Evolutionary conservation across 2,888 invertebrate species (phyloP), one percentile per base, ranked within the genome.

Genomic region (Tinea pellionella): DNA sequence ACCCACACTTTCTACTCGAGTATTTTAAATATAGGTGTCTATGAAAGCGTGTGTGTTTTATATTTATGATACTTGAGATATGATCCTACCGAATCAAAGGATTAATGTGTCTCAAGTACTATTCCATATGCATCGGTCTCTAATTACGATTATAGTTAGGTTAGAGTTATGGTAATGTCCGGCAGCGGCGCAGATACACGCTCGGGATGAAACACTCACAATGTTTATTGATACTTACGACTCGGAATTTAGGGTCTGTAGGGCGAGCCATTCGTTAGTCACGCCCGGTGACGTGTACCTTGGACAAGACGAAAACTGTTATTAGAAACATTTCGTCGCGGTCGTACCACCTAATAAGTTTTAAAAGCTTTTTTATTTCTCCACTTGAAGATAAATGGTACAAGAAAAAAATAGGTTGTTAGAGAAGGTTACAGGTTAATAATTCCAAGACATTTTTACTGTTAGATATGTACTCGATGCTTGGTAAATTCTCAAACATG

Each of bases 241-340:
- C 83, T 87, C 84, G 71, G 86, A 80, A 86, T 85, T 86, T 75
- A 87, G 84, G 85, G 84, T 85, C 84, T 87, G 87, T 80, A 87
- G 87, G 80, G 86, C 87, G 85, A 87, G 85, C 87, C 87, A 87
- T 86, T 87, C 86, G 84, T 87, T 86, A 79, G 83, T 84, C 83
- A 85, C 83, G 85, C 84, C 84, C 78, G 86, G 72, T 86, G 87
- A 86, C 86, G 84, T 85, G 86, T 87, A 86, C 87, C 87, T 87
- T 87, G 86, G 87, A 87, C 87, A 87, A 86, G 79, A 87, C 85
- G 86, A 59, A 87, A 87, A 85, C 80, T 80, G 73, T 84, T 82
- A 86, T 86, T 86, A 86, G 83, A 86, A 82, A 75, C 73, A 75
- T 73, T 77, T 75, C 72, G 72, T 77, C 73, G 73, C 73, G 57